Percentiles rank a stretch among this genome's conserved stretches.
Conservation (phyloP, 2,113 vertebrate genomes). For the Dascyllus trimaculatus region DNA sequence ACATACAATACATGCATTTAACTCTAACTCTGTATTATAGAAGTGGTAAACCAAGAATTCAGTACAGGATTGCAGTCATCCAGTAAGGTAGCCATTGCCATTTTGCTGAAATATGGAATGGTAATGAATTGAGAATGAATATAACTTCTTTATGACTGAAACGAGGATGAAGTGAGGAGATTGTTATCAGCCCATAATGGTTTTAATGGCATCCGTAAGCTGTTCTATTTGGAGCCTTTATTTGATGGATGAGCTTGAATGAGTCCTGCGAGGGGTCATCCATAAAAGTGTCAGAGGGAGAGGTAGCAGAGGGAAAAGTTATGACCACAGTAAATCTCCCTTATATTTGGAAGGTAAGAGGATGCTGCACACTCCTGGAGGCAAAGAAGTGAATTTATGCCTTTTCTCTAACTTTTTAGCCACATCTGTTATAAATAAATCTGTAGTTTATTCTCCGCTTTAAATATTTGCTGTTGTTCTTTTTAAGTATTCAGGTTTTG, state of each 20-base stretch:
- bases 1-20: neutral
- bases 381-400: neutral
- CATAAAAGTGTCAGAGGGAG: conserved; percentile 74
- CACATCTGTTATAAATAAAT: too few species aligned
- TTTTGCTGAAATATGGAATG: conserved; percentile 34
- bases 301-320: conserved; percentile 54
- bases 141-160: conserved; percentile 43
- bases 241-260: conserved; percentile 61
- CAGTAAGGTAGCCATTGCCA: conserved; percentile 1
- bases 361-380: neutral
- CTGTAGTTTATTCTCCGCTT: too few species aligned
- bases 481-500: too few species aligned
- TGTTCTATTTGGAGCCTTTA: conserved; percentile 27
- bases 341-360: conserved; percentile 33
- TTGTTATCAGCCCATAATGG: conserved; percentile 57
- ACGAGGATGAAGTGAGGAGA: conserved; percentile 48
- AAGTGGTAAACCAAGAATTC: neutral
- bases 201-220: conserved; percentile 57
- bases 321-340: conserved; percentile 73
- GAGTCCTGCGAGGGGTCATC: conserved; percentile 67
- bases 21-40: neutral
- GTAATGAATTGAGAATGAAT: conserved; percentile 44
- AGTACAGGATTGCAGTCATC: neutral
- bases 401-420: neutral
- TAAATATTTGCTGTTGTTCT: too few species aligned